phyloP scores from a whole-genome alignment of 2,113 vertebrate genomes.

The Paracanthobrama guichenoti region DNA sequence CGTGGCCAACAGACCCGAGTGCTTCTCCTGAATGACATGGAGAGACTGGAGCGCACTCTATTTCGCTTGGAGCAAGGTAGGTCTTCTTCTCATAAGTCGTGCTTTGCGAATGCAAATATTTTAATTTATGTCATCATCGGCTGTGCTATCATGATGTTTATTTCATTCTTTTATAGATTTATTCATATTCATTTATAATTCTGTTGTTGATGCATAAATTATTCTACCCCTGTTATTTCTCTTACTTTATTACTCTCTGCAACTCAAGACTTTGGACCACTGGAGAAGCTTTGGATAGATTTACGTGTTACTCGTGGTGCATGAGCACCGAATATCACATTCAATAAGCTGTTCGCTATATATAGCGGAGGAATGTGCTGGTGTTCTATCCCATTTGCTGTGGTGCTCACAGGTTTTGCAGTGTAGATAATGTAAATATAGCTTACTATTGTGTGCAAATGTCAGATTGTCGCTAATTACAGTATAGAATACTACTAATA shows the following conservation, averaged over 20 bases:
- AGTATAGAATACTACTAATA: background rate
- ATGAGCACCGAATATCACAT: conserved; percentile 13
- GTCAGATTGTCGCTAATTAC: background rate
- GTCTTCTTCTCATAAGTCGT: background rate
- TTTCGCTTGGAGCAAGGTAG: conserved; percentile 89
- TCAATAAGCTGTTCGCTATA: background rate
- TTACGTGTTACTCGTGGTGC: background rate
- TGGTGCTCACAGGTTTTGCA: background rate
- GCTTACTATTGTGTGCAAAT: background rate
- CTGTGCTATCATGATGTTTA: background rate
- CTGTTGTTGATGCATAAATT: background rate
- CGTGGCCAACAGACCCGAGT: conserved; percentile 76
- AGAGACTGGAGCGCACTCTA: conserved; percentile 83
- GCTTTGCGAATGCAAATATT: background rate
- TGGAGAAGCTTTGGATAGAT: background rate
- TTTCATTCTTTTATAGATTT: background rate
- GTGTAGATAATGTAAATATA: background rate
- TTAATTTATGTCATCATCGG: background rate
- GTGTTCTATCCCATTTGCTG: conserved; percentile 9
- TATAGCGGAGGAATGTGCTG: conserved; percentile 10
- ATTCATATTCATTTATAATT: background rate
- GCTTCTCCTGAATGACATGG: conserved; percentile 83
- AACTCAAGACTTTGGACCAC: conserved; percentile 12
- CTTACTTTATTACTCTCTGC: background rate
- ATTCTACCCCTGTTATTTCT: background rate